Percentiles rank a stretch among this genome's conserved stretches.
Conservation (phyloP, 2,797 vertebrate genomes). For the Dromococcyx pavoninus region DNA sequence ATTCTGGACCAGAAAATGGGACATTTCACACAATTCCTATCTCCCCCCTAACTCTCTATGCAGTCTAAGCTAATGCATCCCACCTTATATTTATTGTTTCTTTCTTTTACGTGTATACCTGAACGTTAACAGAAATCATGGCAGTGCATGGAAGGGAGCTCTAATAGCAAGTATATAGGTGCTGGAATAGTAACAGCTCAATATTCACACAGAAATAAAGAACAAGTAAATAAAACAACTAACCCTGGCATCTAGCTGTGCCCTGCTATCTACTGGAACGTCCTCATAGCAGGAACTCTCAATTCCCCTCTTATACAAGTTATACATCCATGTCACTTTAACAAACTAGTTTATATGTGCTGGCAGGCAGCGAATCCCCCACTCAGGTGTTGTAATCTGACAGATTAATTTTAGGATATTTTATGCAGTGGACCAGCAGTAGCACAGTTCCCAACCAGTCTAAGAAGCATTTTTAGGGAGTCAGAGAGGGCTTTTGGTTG, state of each 20-base stretch:
- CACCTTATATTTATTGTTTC: background rate
- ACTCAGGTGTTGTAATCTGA: background rate
- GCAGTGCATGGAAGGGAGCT: background rate
- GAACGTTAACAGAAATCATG: background rate
- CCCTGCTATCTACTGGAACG: background rate
- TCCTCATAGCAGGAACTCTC: background rate
- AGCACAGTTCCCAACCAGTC: background rate
- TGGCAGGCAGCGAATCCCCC: background rate
- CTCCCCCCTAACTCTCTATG: background rate
- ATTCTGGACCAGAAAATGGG: background rate
- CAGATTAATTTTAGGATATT: background rate
- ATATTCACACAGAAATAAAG: background rate
- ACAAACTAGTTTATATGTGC: background rate
- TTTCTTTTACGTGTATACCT: background rate
- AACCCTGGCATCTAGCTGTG: background rate
- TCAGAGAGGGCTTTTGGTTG: background rate
- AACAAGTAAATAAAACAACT: background rate
- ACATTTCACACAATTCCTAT: background rate
- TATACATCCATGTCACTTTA: background rate
- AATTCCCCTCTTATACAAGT: background rate
- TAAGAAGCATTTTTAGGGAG: background rate
- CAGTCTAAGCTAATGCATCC: background rate
- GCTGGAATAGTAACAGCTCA: background rate
- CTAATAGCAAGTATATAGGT: background rate
- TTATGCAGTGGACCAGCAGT: background rate